A percentile compares a stretch with the other conserved stretches of the same genome.
phyloP scores from a whole-genome alignment of 1,140 invertebrate species.

The Leptoteleia sp. region DNA sequence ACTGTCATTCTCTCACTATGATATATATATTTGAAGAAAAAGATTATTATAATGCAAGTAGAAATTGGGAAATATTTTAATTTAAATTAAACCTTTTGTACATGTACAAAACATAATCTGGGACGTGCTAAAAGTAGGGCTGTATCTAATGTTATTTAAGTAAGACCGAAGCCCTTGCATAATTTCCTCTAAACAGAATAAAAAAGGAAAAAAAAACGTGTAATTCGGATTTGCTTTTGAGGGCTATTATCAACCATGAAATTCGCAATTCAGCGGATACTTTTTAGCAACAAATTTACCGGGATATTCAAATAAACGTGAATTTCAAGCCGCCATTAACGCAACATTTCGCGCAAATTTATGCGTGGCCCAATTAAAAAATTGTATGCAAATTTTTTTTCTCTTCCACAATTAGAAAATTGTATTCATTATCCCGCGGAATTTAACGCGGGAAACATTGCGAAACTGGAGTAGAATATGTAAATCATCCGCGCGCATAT shows the following conservation, averaged over 20 bases:
- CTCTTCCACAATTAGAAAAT: constrained; percentile 37
- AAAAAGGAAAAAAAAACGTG: constrained; percentile 42
- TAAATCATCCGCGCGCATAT: constrained; percentile 39
- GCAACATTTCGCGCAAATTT: constrained; percentile 4
- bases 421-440: constrained; percentile 25
- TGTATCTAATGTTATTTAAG: constrained; percentile 47
- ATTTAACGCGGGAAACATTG: constrained; percentile 36
- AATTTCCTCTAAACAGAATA: constrained; percentile 36
- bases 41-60: too few relatives aligned
- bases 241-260: constrained; percentile 31
- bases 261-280: constrained; percentile 7
- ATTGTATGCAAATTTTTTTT: constrained; percentile 35
- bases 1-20: too few relatives aligned
- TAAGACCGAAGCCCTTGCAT: constrained; percentile 57
- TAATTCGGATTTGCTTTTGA: constrained; percentile 30
- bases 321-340: constrained; percentile 19
- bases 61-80: too few relatives aligned
- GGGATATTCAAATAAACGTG: constrained; percentile 3
- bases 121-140: constrained; percentile 35
- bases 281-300: constrained; percentile 7
- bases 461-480: constrained; percentile 45
- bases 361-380: constrained; percentile 36
- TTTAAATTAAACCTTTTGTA: background rate
- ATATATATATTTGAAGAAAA: too few relatives aligned
- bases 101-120: constrained; percentile 10